Conservation (phyloP, 2,888 invertebrate genomes). For the Pterostichus niger region DNA sequence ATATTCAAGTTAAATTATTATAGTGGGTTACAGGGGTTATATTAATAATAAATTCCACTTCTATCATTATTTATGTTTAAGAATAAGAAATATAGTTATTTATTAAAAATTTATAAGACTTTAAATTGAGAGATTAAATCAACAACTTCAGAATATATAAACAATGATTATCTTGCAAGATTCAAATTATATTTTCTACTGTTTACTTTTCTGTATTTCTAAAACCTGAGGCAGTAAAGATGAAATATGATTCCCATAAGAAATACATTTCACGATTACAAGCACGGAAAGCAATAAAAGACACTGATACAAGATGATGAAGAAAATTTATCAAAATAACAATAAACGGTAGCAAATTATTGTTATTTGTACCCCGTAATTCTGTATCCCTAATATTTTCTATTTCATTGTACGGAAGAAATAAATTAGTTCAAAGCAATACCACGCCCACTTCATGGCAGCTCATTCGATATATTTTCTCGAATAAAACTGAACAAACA, state of each 20-base stretch:
- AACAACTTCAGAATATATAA: too few species aligned
- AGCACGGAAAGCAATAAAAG: not conserved
- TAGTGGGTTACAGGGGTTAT: too few species aligned
- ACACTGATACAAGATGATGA: conserved; percentile 4
- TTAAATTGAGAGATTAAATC: too few species aligned
- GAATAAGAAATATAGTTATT: too few species aligned
- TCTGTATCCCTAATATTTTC: conserved; percentile 17
- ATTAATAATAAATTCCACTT: too few species aligned
- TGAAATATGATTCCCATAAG: not conserved
- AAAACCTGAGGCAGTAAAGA: not conserved
- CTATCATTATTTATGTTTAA: too few species aligned
- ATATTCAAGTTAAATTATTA: too few species aligned
- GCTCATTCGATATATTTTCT: conserved; percentile 18
- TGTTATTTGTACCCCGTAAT: conserved; percentile 29
- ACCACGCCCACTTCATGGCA: conserved; percentile 7
- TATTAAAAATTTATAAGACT: too few species aligned
- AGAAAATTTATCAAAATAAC: conserved; percentile 36
- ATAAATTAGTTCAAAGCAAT: conserved; percentile 23
- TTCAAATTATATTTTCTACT: too few species aligned
- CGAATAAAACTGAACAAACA: not conserved
- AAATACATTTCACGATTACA: conserved; percentile 11
- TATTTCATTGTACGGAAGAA: conserved; percentile 9
- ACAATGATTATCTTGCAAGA: too few species aligned
- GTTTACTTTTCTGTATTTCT: too few species aligned
- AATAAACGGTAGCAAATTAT: conserved; percentile 36